These are phyloP conservation scores for Sebastes trivittatus DNA, from an alignment of 2,797 vertebrate genomes.

Conservation along the genomic window DNA sequence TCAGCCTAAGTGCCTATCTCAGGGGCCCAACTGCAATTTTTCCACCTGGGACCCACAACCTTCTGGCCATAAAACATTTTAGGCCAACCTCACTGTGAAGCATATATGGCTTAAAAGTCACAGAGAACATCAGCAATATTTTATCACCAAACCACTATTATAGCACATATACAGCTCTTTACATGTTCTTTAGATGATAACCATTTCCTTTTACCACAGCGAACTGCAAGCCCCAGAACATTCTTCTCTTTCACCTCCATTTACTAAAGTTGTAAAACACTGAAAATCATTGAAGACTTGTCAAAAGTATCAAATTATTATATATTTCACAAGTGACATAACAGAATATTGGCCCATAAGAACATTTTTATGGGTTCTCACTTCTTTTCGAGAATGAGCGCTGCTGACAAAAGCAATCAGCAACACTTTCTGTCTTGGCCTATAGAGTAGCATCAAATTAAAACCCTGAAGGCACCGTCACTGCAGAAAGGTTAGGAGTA, in stretches of 20 bases:
- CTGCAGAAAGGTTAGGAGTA: conserved; percentile 11
- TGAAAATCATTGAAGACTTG: conserved; percentile 9
- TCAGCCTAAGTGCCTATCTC: conserved; percentile 49
- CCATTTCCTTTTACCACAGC: neutral
- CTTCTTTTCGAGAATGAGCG: conserved; percentile 5
- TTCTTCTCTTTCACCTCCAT: neutral
- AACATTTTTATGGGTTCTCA: conserved; percentile 19
- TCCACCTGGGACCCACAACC: conserved; percentile 40
- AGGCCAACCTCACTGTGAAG: conserved; percentile 14
- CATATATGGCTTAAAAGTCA: conserved; percentile 3
- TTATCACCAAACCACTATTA: conserved; percentile 7
- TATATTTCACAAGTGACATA: conserved; percentile 12
- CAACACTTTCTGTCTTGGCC: neutral
- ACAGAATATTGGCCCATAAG: neutral
- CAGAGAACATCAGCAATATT: conserved; percentile 7
- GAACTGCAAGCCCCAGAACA: neutral
- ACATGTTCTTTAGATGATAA: neutral
- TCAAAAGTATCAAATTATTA: conserved; percentile 9
- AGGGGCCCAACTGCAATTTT: conserved; percentile 31
- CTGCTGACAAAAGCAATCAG: conserved; percentile 39
- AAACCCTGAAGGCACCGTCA: conserved; percentile 36
- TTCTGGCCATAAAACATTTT: conserved; percentile 41
- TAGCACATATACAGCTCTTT: neutral
- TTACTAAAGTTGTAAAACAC: neutral
- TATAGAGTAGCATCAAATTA: conserved; percentile 13